phyloP scores from a whole-genome alignment of 2,888 invertebrate species.

The Monopis laevigella region DNA sequence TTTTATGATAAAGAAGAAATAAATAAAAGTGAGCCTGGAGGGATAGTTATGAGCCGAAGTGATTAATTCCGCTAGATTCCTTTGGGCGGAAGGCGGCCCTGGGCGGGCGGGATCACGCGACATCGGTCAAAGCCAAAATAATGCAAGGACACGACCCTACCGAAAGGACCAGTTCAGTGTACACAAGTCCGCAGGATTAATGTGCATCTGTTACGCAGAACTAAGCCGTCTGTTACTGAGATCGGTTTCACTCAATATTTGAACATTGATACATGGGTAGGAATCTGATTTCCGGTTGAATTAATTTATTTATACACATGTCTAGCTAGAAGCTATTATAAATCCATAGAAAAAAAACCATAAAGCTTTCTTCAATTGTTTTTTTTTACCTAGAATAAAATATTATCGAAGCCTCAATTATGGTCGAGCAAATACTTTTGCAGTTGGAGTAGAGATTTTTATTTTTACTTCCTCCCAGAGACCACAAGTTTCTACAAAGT shows the following conservation, averaged over 20 bases:
- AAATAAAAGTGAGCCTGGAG: slow-evolving; percentile 23
- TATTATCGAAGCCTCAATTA: slow-evolving; percentile 8
- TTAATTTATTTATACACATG: too few species aligned
- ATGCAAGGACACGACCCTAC: slow-evolving; percentile 34
- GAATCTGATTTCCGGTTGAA: neutral
- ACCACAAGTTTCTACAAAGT: slow-evolving; percentile 30
- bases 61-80: slow-evolving; percentile 31
- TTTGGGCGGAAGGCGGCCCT: slow-evolving; percentile 14
- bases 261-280: neutral
- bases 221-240: slow-evolving; percentile 20
- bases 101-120: slow-evolving; percentile 27
- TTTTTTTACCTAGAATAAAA: slow-evolving; percentile 6
- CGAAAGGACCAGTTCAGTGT: slow-evolving; percentile 32
- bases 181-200: slow-evolving; percentile 33
- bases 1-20: slow-evolving; percentile 21
- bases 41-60: slow-evolving; percentile 37
- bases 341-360: neutral
- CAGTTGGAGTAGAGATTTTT: slow-evolving; percentile 4
- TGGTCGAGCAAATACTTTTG: slow-evolving; percentile 5
- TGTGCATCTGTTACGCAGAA: slow-evolving; percentile 28
- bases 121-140: slow-evolving; percentile 41
- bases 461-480: slow-evolving; percentile 6
- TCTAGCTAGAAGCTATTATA: neutral
- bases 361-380: slow-evolving; percentile 5
- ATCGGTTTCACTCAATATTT: neutral